Evolutionary conservation across 2,797 vertebrate genomes (phyloP), one percentile per base, ranked within the genome.

Genomic region (Rousettus madagascariensis): DNA sequence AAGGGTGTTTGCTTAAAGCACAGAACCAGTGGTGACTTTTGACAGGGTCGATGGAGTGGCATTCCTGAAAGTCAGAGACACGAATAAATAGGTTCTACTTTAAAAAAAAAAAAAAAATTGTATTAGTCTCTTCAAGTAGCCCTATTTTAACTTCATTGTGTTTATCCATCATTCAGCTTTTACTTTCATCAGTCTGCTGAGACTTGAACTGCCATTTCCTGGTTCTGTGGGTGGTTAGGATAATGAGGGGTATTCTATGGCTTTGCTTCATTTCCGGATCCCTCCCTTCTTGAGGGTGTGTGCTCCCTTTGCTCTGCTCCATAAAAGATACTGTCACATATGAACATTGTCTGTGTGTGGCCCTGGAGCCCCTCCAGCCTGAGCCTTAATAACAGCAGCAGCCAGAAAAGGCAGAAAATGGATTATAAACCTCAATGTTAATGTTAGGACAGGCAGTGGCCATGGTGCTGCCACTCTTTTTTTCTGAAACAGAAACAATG

Each of bases 341-440:
- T 6, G 75, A 38, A 55, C 3, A 0, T 92, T 90, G 88, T 43
- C 68, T 96, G 96, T 97, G 97, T 96, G 98, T 98, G 97, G 96
- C 96, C 97, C 88, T 98, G 97, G 96, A 97, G 95, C 78, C 38
- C 84, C 57, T 97, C 97, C 97, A 97, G 96, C 59, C 86, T 90
- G 49, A 41, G 43, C 30, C 94, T 87, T 61, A 80, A 88, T 55
- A 94, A 84, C 84, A 96, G 91, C 59, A 33, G 74, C 69, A 86
- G 30, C 87, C n/a, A 57, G 51, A 93, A 97, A 91, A 59, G 82
- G n/a, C 66, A 91, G 94, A 96, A 94, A 88, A 63, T 59, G 22
- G 38, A 69, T 97, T 96, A 95, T 57, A 93, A 96, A 63, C 65
- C 49, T 79, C 49, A 94, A 5, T 33, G 89, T 83, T 90, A 96